Conservation (phyloP, 1,140 invertebrate genomes). For the Drosophila jambulina region DNA sequence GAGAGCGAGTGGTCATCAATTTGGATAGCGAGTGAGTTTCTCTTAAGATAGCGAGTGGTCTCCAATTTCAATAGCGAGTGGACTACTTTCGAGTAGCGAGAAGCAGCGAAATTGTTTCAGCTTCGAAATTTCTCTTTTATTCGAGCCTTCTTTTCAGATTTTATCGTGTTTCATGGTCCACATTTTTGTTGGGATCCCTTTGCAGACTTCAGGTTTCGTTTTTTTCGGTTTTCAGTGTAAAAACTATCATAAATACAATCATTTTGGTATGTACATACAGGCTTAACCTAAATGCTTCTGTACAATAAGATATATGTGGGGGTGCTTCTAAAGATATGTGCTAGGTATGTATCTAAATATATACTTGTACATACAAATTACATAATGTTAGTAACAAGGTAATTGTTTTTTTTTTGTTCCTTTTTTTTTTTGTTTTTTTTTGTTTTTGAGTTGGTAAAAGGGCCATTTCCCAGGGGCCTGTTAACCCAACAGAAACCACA, state of each 20-base stretch:
- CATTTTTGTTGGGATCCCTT: background rate
- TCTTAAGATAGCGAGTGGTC: background rate
- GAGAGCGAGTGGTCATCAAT: background rate
- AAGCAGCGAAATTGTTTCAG: background rate
- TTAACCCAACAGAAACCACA: slow-evolving; percentile 2
- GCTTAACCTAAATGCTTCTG: background rate
- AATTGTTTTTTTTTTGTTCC: background rate
- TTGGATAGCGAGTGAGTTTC: background rate
- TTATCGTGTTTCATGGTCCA: background rate
- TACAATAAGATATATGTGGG: background rate
- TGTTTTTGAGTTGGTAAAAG: background rate
- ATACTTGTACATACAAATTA: background rate
- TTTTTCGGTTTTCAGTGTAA: background rate
- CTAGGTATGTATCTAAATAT: background rate
- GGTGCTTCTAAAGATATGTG: background rate
- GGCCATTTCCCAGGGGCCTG: background rate
- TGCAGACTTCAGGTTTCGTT: background rate
- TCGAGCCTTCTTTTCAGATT: background rate
- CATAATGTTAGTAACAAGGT: slow-evolving; percentile 2
- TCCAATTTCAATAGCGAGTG: background rate
- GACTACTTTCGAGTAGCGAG: too few species aligned
- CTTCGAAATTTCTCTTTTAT: background rate
- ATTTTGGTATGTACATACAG: background rate
- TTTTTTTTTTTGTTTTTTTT: background rate
- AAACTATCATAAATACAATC: slow-evolving; percentile 1